Percentiles rank a stretch among this genome's conserved stretches.
Conservation (phyloP, 2,888 invertebrate species). For the Hydrotaea diabolus region DNA sequence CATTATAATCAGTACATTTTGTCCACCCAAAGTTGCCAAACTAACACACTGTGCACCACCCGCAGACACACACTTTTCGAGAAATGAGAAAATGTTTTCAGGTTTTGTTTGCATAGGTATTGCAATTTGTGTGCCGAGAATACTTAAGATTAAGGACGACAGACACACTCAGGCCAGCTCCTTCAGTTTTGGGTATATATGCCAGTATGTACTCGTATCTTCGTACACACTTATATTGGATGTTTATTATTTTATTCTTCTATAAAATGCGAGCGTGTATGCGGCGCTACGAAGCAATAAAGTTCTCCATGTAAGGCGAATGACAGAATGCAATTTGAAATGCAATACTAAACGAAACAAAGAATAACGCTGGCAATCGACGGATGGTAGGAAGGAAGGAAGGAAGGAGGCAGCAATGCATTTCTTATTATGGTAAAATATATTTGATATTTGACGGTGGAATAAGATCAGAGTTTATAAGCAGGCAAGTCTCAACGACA, state of each 20-base stretch:
- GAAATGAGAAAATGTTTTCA: neutral
- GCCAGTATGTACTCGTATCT: neutral
- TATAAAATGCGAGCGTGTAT: neutral
- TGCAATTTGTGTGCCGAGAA: neutral
- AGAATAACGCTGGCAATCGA: neutral
- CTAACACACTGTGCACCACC: neutral
- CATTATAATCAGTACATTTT: too few species aligned
- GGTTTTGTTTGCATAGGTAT: conserved; percentile 3
- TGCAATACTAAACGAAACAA: neutral
- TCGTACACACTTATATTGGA: neutral
- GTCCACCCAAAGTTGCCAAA: too few species aligned
- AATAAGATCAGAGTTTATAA: neutral
- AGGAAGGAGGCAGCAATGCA: neutral
- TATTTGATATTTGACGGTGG: neutral
- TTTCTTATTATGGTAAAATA: neutral
- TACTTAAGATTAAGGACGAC: neutral
- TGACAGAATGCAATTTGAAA: conserved; percentile 2
- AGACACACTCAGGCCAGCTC: neutral
- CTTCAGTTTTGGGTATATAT: neutral
- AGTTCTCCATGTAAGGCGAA: neutral
- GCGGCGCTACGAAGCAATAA: neutral
- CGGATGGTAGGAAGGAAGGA: neutral
- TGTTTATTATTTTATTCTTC: neutral
- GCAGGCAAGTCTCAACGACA: too few species aligned
- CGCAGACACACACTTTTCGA: neutral